Evolutionary conservation across 2,888 invertebrate species (phyloP).

Genomic region (Tinea trinotella): DNA sequence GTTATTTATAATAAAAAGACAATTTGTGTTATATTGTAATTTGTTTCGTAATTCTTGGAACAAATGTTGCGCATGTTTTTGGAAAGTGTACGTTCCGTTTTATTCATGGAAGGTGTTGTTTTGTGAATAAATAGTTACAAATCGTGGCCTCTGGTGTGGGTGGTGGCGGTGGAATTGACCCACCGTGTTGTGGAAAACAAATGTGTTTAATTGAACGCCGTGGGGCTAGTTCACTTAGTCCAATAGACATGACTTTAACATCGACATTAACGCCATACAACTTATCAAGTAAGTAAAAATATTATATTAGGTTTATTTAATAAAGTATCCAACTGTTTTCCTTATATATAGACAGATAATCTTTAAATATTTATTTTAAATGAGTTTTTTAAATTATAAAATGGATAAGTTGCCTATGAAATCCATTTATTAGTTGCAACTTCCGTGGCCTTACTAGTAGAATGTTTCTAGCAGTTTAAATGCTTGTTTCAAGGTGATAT

Average conservation of each 20-base stretch:
- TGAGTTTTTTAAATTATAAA: not conserved
- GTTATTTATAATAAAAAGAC: not conserved
- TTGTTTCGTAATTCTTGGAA: not conserved
- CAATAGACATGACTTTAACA: constrained; percentile 55
- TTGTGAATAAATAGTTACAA: constrained; percentile 27
- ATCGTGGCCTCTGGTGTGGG: constrained; percentile 44
- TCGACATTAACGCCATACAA: constrained; percentile 51
- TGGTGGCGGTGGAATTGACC: constrained; percentile 41
- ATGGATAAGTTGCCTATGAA: no score
- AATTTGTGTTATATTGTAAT: not conserved
- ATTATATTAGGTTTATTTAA: not conserved
- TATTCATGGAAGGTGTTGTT: constrained; percentile 25
- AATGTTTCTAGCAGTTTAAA: not conserved
- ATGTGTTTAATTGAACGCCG: constrained; percentile 50
- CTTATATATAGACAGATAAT: no score
- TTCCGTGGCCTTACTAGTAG: not conserved
- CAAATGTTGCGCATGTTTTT: constrained; percentile 19
- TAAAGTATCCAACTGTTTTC: no score
- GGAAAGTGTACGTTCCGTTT: constrained; percentile 24
- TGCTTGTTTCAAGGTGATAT: not conserved
- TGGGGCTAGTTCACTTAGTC: constrained; percentile 33
- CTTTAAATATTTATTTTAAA: no score
- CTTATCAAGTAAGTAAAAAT: constrained; percentile 33
- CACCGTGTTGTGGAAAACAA: constrained; percentile 36
- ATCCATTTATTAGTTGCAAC: not conserved